Evolutionary conservation across 2,888 invertebrate genomes (phyloP).

Genomic region (Plebejus argus): DNA sequence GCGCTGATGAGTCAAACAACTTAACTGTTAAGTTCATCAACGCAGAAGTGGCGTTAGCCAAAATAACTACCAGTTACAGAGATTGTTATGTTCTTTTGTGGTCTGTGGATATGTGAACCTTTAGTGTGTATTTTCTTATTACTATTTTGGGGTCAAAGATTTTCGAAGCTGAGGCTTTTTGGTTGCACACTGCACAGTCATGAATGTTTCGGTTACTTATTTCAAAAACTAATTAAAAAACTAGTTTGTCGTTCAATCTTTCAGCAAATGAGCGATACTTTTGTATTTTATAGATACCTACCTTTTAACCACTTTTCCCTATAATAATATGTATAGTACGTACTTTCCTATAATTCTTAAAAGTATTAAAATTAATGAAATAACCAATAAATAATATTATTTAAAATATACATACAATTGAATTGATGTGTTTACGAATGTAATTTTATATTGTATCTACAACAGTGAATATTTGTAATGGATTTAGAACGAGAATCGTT

Average conservation of each 20-base stretch:
- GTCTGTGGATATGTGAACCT: background rate
- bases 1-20: background rate
- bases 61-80: no score
- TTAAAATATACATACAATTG: slow-evolving; percentile 10
- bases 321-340: background rate
- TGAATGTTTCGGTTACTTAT: background rate
- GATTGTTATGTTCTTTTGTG: background rate
- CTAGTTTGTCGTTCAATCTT: background rate
- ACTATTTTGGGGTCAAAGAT: background rate
- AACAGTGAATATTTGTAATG: slow-evolving; percentile 27
- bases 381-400: slow-evolving; percentile 10
- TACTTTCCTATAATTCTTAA: background rate
- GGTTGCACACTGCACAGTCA: background rate
- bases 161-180: background rate
- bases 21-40: no score
- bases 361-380: slow-evolving; percentile 9
- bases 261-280: background rate
- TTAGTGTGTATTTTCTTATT: background rate
- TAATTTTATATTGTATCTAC: slow-evolving; percentile 24
- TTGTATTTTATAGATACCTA: background rate
- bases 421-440: slow-evolving; percentile 23
- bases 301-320: slow-evolving; percentile 4
- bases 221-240: background rate
- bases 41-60: no score
- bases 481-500: slow-evolving; percentile 43